Conservation (phyloP, 1,140 invertebrate genomes). For the Doryteuthis pealeii region DNA sequence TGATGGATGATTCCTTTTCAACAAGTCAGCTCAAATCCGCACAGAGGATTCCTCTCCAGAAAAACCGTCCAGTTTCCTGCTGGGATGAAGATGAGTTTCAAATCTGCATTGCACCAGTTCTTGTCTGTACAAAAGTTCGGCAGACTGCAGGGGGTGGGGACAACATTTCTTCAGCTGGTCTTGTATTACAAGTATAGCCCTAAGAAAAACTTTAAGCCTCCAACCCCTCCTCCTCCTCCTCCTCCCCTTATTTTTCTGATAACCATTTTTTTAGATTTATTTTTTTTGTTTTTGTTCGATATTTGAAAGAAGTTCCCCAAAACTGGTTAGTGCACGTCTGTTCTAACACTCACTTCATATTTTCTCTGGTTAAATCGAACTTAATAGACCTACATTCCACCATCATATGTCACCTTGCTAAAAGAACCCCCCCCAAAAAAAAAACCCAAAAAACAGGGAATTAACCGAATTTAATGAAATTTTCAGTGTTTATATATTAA, state of each 20-base stretch:
- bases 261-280: background rate
- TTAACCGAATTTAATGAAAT: too few relatives aligned
- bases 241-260: background rate
- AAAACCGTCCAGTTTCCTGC: constrained; percentile 72
- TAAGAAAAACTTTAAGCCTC: background rate
- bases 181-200: constrained; percentile 71
- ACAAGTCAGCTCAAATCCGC: constrained; percentile 60
- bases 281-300: background rate
- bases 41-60: constrained; percentile 39
- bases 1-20: constrained; percentile 85
- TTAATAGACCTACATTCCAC: too few relatives aligned
- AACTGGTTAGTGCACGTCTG: too few relatives aligned
- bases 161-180: constrained; percentile 83
- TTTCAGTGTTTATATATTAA: too few relatives aligned
- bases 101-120: constrained; percentile 80
- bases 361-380: too few relatives aligned
- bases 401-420: too few relatives aligned
- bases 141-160: constrained; percentile 86
- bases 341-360: too few relatives aligned
- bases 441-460: too few relatives aligned
- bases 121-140: constrained; percentile 80
- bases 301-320: too few relatives aligned
- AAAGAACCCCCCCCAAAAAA: too few relatives aligned
- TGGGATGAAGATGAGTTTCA: constrained; percentile 75
- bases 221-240: background rate